Percentiles rank a stretch among this genome's conserved stretches.
phyloP scores from a whole-genome alignment of 2,888 invertebrate species.

The Rambutsinella grinnellia region DNA sequence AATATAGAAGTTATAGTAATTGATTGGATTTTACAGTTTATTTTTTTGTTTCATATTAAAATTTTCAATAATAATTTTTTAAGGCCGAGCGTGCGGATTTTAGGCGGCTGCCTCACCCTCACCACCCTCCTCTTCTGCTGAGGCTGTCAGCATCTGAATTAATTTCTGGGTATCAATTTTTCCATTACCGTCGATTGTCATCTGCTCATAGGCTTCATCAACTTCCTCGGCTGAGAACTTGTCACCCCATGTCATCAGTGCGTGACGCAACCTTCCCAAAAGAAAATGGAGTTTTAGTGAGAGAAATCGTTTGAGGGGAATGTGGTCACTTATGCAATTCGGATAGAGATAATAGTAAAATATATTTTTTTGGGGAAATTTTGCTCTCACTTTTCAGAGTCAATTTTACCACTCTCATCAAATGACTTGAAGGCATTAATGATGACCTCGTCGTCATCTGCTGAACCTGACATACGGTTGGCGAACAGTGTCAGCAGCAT shows the following conservation, averaged over 20 bases:
- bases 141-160: slow-evolving; percentile 89
- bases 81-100: slow-evolving; percentile 57
- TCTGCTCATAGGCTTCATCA: slow-evolving; percentile 93
- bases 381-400: slow-evolving; percentile 80
- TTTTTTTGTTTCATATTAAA: slow-evolving; percentile 48
- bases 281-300: not conserved
- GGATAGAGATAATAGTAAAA: not conserved
- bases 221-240: slow-evolving; percentile 90
- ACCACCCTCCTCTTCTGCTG: slow-evolving; percentile 85
- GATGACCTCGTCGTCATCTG: slow-evolving; percentile 91
- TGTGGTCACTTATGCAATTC: not conserved
- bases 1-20: slow-evolving; percentile 49
- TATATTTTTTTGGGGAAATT: not conserved
- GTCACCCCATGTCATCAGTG: slow-evolving; percentile 93
- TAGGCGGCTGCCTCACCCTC: slow-evolving; percentile 66
- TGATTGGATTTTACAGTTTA: slow-evolving; percentile 58
- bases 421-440: slow-evolving; percentile 93
- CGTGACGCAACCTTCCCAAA: slow-evolving; percentile 80
- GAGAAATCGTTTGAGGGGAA: not conserved
- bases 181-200: slow-evolving; percentile 89
- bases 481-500: slow-evolving; percentile 93
- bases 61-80: slow-evolving; percentile 45
- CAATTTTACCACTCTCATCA: slow-evolving; percentile 87
- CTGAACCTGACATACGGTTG: slow-evolving; percentile 88
- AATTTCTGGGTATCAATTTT: slow-evolving; percentile 89